Evolutionary conservation across 2,888 invertebrate species (phyloP).

Genomic region (Chalcosyrphus nemorum): DNA sequence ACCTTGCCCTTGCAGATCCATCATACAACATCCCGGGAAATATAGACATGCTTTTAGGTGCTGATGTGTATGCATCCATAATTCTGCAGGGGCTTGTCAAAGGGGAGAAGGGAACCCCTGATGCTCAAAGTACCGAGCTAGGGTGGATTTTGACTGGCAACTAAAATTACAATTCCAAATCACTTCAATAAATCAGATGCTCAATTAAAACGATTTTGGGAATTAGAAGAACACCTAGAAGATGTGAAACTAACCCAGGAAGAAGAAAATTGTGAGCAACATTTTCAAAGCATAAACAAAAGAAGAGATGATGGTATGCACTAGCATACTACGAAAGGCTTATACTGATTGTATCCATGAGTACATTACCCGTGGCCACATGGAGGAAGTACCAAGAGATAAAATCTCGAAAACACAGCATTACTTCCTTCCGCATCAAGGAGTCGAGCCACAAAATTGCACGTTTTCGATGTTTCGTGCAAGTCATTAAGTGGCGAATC

Average conservation of each 20-base stretch:
- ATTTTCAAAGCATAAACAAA: neutral
- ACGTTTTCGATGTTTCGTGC: neutral
- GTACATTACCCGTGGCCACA: too few species aligned
- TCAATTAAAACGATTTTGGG: too few species aligned
- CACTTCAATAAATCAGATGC: neutral
- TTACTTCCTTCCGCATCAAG: neutral
- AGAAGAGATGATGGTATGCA: too few species aligned
- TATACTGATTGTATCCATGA: too few species aligned
- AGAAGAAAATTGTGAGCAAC: too few species aligned
- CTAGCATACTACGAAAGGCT: too few species aligned
- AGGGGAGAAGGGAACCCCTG: neutral
- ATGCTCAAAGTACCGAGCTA: neutral
- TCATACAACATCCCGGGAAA: neutral
- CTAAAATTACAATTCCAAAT: neutral
- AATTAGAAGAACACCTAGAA: too few species aligned
- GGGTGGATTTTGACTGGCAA: conserved; percentile 6
- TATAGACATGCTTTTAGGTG: neutral
- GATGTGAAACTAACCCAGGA: too few species aligned
- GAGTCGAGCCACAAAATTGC: too few species aligned
- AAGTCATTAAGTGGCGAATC: neutral
- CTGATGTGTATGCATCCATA: neutral
- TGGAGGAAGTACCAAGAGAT: neutral
- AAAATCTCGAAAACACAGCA: neutral
- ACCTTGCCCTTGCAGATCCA: neutral
- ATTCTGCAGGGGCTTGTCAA: neutral